Conservation (phyloP, 2,797 vertebrate species). For the Amphiprion clarkii region DNA sequence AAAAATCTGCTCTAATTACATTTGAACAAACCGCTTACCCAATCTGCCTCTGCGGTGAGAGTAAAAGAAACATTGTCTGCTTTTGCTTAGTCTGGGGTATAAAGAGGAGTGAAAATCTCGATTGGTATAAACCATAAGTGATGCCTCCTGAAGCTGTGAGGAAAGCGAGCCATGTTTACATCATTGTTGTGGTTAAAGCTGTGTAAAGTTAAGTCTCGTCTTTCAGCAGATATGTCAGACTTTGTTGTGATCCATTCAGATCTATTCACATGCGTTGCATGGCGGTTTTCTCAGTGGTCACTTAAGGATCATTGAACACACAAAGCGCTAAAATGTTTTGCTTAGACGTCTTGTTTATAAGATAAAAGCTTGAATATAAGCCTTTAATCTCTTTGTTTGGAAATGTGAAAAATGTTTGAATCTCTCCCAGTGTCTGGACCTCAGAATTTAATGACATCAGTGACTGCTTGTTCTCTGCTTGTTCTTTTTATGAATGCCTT, state of each 20-base stretch:
- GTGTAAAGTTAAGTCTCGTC: constrained; percentile 71
- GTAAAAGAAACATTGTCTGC: constrained; percentile 62
- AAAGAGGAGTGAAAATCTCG: constrained; percentile 68
- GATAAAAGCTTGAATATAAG: constrained; percentile 73
- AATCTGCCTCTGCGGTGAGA: constrained; percentile 40
- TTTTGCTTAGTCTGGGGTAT: constrained; percentile 69
- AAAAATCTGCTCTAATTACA: constrained; percentile 39
- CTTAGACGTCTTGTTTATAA: constrained; percentile 74
- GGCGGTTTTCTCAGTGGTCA: constrained; percentile 73
- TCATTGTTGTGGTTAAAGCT: constrained; percentile 77
- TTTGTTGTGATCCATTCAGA: constrained; percentile 71
- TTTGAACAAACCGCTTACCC: constrained; percentile 50
- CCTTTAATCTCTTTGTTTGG: constrained; percentile 81
- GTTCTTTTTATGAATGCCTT: constrained; percentile 66
- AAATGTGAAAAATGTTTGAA: constrained; percentile 76
- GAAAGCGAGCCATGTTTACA: constrained; percentile 67
- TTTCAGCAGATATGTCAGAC: constrained; percentile 74
- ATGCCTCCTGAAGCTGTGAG: constrained; percentile 68
- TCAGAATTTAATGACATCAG: constrained; percentile 73
- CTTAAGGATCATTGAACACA: constrained; percentile 76
- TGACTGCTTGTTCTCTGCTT: constrained; percentile 42
- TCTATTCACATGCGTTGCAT: constrained; percentile 68
- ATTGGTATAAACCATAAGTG: constrained; percentile 64
- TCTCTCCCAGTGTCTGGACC: constrained; percentile 68
- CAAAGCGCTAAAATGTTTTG: constrained; percentile 72